phyloP scores from a whole-genome alignment of 2,113 vertebrate genomes.

The Sinocyclocheilus maitianheensis region DNA sequence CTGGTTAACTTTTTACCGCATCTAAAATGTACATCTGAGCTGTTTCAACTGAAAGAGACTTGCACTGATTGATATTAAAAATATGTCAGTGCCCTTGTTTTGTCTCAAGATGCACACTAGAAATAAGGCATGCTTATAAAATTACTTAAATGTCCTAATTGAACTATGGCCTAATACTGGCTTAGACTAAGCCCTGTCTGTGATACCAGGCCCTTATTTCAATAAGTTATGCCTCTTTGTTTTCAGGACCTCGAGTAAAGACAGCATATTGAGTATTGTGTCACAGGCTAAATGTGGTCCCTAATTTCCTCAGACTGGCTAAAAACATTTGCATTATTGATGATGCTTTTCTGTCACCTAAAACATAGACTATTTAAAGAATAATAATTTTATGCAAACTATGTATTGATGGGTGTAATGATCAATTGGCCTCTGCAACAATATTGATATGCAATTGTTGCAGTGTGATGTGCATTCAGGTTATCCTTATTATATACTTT shows the following conservation, averaged over 20 bases:
- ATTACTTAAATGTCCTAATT: no score
- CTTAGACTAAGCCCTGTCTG: no score
- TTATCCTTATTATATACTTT: constrained; percentile 75
- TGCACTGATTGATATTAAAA: no score
- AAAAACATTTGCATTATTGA: constrained; percentile 98
- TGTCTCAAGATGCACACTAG: no score
- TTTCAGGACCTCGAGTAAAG: constrained; percentile 64
- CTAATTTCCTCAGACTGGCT: constrained; percentile 89
- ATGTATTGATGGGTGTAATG: constrained; percentile 93
- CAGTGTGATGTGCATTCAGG: constrained; percentile 89
- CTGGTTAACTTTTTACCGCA: not conserved
- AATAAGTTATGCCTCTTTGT: constrained; percentile 37
- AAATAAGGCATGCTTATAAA: no score
- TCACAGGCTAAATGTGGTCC: constrained; percentile 76
- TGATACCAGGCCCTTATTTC: not conserved
- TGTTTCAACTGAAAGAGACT: no score
- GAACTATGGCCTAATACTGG: no score
- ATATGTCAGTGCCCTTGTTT: no score
- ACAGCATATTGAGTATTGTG: constrained; percentile 72
- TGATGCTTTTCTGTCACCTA: constrained; percentile 92
- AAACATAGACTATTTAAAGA: constrained; percentile 90
- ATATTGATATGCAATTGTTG: constrained; percentile 94
- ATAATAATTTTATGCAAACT: constrained; percentile 98
- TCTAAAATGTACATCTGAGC: not conserved
- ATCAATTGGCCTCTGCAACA: constrained; percentile 90